These are phyloP conservation scores for Arizona elegans DNA, from an alignment of 2,113 vertebrate genomes.

Conservation along the genomic window DNA sequence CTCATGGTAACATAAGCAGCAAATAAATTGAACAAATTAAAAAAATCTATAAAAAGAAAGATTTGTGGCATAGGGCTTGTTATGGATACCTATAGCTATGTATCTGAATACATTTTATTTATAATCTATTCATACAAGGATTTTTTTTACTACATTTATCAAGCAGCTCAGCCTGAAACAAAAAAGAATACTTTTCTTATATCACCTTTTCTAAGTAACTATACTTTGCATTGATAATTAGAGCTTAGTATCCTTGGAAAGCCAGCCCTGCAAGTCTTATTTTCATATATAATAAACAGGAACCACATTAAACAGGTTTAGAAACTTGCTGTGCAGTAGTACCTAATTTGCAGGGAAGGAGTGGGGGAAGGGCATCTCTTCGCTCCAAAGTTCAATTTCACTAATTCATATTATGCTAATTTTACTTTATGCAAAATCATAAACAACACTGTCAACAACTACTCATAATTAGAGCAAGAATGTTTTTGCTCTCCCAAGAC, in stretches of 20 bases:
- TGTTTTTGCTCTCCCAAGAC: conserved; percentile 13
- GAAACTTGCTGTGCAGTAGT: conserved; percentile 50
- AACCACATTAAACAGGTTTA: conserved; percentile 54
- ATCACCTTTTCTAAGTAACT: conserved; percentile 43
- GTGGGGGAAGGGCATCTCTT: background rate
- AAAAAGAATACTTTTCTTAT: conserved; percentile 35
- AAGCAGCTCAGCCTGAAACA: background rate
- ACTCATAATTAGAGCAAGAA: background rate
- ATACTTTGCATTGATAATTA: conserved; percentile 49
- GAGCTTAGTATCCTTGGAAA: conserved; percentile 49
- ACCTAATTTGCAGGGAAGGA: conserved; percentile 1
- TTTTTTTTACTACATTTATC: conserved; percentile 11
- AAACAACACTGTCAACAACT: background rate
- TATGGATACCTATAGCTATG: background rate
- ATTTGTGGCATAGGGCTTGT: background rate
- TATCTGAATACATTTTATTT: conserved; percentile 3
- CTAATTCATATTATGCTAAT: background rate
- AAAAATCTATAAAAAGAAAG: background rate
- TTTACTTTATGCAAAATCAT: background rate
- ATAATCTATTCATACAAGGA: conserved; percentile 20
- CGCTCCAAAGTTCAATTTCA: background rate
- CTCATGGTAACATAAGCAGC: background rate
- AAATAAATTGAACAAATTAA: background rate
- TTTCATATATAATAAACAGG: conserved; percentile 51
- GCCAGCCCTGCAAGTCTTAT: conserved; percentile 53